A percentile compares a stretch with the other conserved stretches of the same genome.
phyloP scores from a whole-genome alignment of 2,888 invertebrate species.

The Eilema sororculum region DNA sequence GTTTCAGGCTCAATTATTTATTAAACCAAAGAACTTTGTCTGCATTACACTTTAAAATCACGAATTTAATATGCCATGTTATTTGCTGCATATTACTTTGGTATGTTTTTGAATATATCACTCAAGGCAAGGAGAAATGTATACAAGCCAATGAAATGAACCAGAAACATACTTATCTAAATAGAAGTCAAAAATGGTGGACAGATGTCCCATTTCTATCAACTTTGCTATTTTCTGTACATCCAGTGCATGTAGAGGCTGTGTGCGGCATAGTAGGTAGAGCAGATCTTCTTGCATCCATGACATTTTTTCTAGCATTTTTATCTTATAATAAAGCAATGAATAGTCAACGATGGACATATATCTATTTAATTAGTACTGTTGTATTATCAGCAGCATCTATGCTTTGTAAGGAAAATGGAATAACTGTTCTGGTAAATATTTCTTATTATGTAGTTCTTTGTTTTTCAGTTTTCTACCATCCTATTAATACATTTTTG shows the following conservation, averaged over 20 bases:
- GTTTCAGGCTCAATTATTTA: constrained; percentile 88
- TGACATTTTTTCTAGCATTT: constrained; percentile 91
- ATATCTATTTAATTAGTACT: constrained; percentile 61
- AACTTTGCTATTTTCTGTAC: constrained; percentile 93
- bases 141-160: constrained; percentile 5
- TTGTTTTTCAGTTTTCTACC: neutral
- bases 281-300: constrained; percentile 95
- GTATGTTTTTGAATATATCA: constrained; percentile 58
- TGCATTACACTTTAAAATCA: constrained; percentile 90
- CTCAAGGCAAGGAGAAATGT: constrained; percentile 35
- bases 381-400: constrained; percentile 87
- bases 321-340: constrained; percentile 87
- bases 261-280: constrained; percentile 97
- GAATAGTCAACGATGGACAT: constrained; percentile 40
- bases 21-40: constrained; percentile 86
- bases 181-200: constrained; percentile 34
- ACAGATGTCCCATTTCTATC: constrained; percentile 88
- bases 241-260: constrained; percentile 97
- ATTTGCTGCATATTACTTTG: constrained; percentile 76
- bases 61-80: constrained; percentile 92
- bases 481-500: neutral
- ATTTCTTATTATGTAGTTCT: neutral
- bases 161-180: constrained; percentile 10
- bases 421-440: constrained; percentile 93
- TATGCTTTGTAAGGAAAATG: constrained; percentile 97